Percentiles rank a stretch among this genome's conserved stretches.
Conservation (phyloP, 2,888 invertebrate genomes). For the Phyto melanocephala region DNA sequence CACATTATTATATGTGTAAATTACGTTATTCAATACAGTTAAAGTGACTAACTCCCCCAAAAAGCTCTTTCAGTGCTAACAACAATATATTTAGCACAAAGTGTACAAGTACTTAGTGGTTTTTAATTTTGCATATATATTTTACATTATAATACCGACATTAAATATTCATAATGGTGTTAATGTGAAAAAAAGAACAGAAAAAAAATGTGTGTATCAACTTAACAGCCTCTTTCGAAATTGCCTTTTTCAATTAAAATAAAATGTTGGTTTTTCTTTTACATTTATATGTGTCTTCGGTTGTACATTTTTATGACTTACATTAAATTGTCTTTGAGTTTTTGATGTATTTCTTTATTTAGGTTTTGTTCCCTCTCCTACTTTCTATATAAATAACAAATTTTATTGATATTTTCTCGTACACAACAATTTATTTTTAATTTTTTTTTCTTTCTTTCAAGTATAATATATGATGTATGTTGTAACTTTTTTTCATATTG, state of each 20-base stretch:
- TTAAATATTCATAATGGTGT: constrained; percentile 44
- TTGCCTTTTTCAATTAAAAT: constrained; percentile 33
- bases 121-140: neutral
- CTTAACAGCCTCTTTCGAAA: constrained; percentile 37
- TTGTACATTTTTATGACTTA: neutral
- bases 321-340: constrained; percentile 6
- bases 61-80: neutral
- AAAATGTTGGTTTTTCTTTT: constrained; percentile 9
- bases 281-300: neutral
- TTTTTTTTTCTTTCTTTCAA: neutral
- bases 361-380: neutral
- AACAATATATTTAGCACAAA: neutral
- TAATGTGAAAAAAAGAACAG: constrained; percentile 36
- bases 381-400: constrained; percentile 40
- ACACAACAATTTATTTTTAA: constrained; percentile 14
- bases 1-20: too few relatives aligned
- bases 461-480: neutral
- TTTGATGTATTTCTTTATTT: neutral
- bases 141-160: neutral
- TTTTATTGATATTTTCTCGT: constrained; percentile 39
- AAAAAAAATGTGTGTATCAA: neutral
- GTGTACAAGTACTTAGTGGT: neutral
- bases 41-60: too few relatives aligned
- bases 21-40: too few relatives aligned
- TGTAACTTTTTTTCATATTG: neutral